Evolutionary conservation across 2,888 invertebrate genomes (phyloP).

Genomic region (Diachrysia chrysitis): DNA sequence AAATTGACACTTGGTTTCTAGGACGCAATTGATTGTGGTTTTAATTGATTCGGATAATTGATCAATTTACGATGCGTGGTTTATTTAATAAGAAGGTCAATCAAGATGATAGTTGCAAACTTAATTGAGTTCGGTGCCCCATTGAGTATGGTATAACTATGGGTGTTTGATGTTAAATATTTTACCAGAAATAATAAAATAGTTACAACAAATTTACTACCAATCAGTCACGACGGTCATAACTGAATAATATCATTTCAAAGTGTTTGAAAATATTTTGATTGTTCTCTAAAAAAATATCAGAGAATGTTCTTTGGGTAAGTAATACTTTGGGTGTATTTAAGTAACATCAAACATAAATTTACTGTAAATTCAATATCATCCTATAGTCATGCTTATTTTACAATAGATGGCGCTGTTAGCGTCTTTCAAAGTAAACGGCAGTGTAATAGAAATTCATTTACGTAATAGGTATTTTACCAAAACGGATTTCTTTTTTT

Average conservation of each 20-base stretch:
- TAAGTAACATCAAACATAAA: too few species aligned
- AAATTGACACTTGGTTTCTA: constrained; percentile 35
- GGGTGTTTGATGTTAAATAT: background rate
- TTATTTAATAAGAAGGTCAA: constrained; percentile 16
- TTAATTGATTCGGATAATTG: constrained; percentile 10
- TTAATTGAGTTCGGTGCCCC: background rate
- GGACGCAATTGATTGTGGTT: constrained; percentile 26
- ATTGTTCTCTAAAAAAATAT: too few species aligned
- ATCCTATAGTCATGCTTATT: background rate
- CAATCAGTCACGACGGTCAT: background rate
- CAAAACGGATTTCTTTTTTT: background rate
- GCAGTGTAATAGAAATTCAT: background rate
- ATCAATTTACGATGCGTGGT: background rate
- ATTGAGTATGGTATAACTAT: background rate
- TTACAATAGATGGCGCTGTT: background rate
- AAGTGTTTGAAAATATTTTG: too few species aligned
- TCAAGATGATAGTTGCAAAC: background rate
- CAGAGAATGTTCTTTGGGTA: too few species aligned
- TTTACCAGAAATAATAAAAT: background rate
- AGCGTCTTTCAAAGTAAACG: background rate
- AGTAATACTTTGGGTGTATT: too few species aligned
- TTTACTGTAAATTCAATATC: too few species aligned
- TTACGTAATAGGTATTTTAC: too few species aligned
- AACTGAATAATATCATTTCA: background rate
- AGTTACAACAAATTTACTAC: background rate